Evolutionary conservation across 2,113 vertebrate species (phyloP).

Genomic region (Shinisaurus crocodilurus): DNA sequence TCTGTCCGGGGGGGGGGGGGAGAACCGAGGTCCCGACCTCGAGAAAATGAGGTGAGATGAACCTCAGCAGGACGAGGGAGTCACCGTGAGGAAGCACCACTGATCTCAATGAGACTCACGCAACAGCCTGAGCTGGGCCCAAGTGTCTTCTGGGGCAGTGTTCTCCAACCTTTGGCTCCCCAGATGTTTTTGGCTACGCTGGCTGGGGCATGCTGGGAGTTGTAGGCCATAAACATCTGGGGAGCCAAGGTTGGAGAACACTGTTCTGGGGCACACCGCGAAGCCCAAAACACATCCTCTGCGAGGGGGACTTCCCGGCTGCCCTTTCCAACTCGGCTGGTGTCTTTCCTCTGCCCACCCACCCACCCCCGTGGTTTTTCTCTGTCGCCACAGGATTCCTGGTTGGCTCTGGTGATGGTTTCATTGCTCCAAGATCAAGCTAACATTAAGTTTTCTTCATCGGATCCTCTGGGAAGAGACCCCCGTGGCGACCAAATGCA

Average conservation of each 20-base stretch:
- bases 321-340: background rate
- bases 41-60: too few species aligned
- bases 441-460: conserved; percentile 74
- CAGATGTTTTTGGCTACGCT: too few species aligned
- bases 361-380: background rate
- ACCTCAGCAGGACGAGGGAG: too few species aligned
- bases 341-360: background rate
- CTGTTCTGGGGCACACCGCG: too few species aligned
- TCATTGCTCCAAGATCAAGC: conserved; percentile 78
- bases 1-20: too few species aligned
- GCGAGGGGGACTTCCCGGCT: background rate
- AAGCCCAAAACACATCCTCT: background rate
- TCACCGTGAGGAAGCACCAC: too few species aligned
- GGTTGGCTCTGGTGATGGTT: conserved; percentile 73
- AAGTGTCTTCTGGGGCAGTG: background rate
- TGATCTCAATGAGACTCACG: too few species aligned
- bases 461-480: conserved; percentile 75
- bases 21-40: too few species aligned
- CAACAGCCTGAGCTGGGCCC: background rate
- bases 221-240: too few species aligned
- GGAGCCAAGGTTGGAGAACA: too few species aligned
- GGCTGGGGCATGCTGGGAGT: too few species aligned
- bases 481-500: conserved; percentile 77
- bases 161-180: too few species aligned
- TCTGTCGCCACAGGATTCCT: conserved; percentile 59